These are phyloP conservation scores for Rostratula benghalensis DNA, from an alignment of 2,113 vertebrate species.

Conservation along the genomic window DNA sequence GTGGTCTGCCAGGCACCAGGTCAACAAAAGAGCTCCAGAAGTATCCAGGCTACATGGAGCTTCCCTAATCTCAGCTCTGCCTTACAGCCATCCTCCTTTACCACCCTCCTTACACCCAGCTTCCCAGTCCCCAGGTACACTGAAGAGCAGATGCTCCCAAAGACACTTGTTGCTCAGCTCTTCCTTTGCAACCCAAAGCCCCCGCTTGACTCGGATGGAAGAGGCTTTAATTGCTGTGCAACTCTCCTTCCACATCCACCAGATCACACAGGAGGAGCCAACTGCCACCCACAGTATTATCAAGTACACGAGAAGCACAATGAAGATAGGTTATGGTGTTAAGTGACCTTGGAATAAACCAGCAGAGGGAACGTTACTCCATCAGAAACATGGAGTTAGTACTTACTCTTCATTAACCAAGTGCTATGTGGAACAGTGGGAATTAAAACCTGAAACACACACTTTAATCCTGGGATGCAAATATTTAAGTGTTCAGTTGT, in stretches of 20 bases:
- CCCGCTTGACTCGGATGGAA: rapidly evolving
- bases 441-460: neutral
- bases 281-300: neutral
- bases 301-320: neutral
- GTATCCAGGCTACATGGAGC: neutral
- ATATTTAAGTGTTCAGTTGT: neutral
- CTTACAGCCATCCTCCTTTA: neutral
- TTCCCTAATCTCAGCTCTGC: neutral
- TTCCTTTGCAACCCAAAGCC: neutral
- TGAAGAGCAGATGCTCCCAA: neutral
- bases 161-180: neutral
- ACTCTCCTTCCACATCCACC: neutral
- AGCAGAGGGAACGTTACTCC: neutral
- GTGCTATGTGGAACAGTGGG: neutral
- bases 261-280: neutral
- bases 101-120: neutral
- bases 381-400: neutral
- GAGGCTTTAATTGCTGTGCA: neutral
- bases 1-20: neutral
- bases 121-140: neutral
- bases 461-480: neutral
- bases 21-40: neutral
- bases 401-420: neutral
- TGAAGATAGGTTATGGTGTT: neutral
- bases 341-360: neutral